phyloP scores from a whole-genome alignment of 1,140 invertebrate genomes.

The Sipha flava region DNA sequence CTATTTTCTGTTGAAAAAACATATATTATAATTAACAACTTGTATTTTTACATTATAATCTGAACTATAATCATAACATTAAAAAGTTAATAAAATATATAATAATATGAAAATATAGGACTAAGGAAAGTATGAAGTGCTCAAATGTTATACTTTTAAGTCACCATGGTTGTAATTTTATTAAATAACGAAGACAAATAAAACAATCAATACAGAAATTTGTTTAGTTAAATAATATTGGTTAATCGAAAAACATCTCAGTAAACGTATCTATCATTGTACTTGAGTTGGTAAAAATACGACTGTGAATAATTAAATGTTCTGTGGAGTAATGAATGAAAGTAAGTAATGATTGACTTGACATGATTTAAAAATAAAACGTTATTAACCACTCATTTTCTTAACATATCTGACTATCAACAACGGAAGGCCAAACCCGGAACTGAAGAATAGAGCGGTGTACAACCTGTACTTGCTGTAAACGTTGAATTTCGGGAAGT shows the following conservation, averaged over 20 bases:
- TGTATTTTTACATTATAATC: too few species aligned
- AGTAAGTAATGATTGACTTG: too few species aligned
- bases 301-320: background rate
- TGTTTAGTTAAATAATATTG: background rate
- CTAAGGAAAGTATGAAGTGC: too few species aligned
- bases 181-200: background rate
- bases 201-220: background rate
- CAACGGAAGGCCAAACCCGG: slow-evolving; percentile 7
- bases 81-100: too few species aligned
- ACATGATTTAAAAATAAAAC: background rate
- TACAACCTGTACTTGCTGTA: slow-evolving; percentile 12
- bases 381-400: slow-evolving; percentile 5
- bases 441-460: slow-evolving; percentile 1
- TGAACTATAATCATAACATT: too few species aligned
- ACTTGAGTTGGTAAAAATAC: background rate
- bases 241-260: background rate
- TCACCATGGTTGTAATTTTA: too few species aligned
- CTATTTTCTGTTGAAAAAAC: too few species aligned
- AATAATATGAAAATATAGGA: too few species aligned
- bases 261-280: background rate
- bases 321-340: background rate
- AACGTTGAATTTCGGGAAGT: background rate
- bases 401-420: slow-evolving; percentile 2
- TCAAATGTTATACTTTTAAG: too few species aligned
- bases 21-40: too few species aligned